These are phyloP conservation scores for Pterostichus madidus DNA, from an alignment of 2,888 invertebrate species.

Conservation along the genomic window DNA sequence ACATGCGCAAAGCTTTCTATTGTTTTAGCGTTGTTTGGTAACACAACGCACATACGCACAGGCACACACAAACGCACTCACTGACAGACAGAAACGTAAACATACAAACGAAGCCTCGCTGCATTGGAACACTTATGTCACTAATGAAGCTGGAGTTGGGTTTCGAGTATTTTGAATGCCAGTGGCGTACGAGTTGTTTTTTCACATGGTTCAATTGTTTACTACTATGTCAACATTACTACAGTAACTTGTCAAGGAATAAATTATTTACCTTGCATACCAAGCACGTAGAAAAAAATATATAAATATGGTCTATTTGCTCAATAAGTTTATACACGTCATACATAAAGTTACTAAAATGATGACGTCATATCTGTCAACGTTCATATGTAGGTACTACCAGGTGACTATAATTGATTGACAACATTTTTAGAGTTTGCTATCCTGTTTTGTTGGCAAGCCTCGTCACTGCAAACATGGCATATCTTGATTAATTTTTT, in stretches of 20 bases:
- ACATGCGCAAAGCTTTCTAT: slow-evolving; percentile 56
- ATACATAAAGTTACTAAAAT: no score
- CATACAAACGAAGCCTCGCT: slow-evolving; percentile 29
- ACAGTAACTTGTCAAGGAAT: neutral
- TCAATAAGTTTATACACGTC: no score
- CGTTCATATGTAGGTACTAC: no score
- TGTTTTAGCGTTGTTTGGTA: slow-evolving; percentile 58
- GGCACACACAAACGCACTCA: slow-evolving; percentile 24
- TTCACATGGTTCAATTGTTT: neutral
- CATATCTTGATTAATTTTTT: no score
- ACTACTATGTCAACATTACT: neutral
- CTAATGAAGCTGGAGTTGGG: slow-evolving; percentile 60
- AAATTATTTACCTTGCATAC: no score
- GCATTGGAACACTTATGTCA: slow-evolving; percentile 63
- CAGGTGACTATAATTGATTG: no score
- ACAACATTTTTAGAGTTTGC: no score
- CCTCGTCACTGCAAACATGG: no score
- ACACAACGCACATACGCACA: slow-evolving; percentile 49
- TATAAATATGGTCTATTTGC: no score
- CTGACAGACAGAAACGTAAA: slow-evolving; percentile 41
- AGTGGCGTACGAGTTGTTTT: slow-evolving; percentile 29
- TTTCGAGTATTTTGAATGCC: slow-evolving; percentile 39
- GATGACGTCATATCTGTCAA: no score
- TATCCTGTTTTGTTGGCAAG: no score
- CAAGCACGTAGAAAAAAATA: neutral